Evolutionary conservation across 92 coral and sea anemone genomes (phyloP).

Genomic region (Montipora capitata): DNA sequence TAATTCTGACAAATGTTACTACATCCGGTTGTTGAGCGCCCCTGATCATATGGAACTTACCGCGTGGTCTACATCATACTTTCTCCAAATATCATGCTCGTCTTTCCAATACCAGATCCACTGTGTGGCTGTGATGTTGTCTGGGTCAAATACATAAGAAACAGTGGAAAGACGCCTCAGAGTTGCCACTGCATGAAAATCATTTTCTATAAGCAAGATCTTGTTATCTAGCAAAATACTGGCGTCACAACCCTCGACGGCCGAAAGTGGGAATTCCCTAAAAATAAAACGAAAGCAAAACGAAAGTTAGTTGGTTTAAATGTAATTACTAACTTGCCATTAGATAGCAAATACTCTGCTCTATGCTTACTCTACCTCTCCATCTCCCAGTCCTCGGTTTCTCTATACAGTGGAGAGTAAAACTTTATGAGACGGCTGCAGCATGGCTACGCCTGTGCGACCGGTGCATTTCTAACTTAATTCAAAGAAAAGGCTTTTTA

Average conservation of each 20-base stretch:
- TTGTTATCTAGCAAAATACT: constrained; percentile 11
- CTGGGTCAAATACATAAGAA: constrained; percentile 3
- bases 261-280: not conserved
- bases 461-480: too few relatives aligned
- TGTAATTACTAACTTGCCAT: too few relatives aligned
- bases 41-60: not conserved
- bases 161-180: constrained; percentile 42
- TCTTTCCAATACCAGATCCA: constrained; percentile 62
- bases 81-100: constrained; percentile 21
- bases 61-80: constrained; percentile 3
- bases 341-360: too few relatives aligned
- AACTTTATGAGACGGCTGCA: too few relatives aligned
- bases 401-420: too few relatives aligned
- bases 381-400: too few relatives aligned
- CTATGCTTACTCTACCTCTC: too few relatives aligned
- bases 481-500: too few relatives aligned
- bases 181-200: not conserved
- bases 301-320: not conserved
- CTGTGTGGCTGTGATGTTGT: constrained; percentile 13
- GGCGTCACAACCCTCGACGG: not conserved
- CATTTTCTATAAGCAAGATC: not conserved
- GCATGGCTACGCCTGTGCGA: too few relatives aligned
- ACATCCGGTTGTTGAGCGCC: too few relatives aligned
- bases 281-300: not conserved
- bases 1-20: too few relatives aligned